A percentile compares a stretch with the other conserved stretches of the same genome.
Conservation (phyloP, 2,113 vertebrate genomes). For the Gymnogyps californianus region DNA sequence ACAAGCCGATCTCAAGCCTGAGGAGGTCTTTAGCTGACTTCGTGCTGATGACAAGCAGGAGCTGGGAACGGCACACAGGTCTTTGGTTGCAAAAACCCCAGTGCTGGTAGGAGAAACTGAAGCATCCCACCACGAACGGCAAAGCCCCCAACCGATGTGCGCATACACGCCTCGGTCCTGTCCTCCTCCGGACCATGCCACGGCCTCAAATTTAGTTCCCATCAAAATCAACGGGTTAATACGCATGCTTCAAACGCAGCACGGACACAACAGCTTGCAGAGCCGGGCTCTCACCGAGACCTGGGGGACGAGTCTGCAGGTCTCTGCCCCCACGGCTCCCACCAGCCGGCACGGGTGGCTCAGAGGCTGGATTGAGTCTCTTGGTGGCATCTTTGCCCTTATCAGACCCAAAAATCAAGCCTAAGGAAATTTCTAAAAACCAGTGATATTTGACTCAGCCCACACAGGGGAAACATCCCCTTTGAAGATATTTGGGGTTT, state of each 20-base stretch:
- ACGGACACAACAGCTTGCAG: neutral
- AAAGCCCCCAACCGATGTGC: accelerated
- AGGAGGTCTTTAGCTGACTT: neutral
- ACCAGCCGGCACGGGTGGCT: accelerated
- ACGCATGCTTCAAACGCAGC: accelerated
- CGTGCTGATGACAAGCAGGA: neutral
- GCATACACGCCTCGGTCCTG: accelerated
- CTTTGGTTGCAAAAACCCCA: neutral
- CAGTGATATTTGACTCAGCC: conserved; percentile 63
- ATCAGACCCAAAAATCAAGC: conserved; percentile 36
- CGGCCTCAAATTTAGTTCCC: neutral
- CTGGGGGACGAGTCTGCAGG: neutral
- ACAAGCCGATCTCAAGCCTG: neutral
- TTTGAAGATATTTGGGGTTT: conserved; percentile 65
- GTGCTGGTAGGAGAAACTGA: neutral
- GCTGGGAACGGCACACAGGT: accelerated
- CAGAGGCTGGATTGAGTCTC: neutral
- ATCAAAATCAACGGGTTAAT: neutral
- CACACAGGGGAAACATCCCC: conserved; percentile 44
- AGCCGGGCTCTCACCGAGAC: accelerated
- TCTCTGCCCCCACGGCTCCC: neutral
- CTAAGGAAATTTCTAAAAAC: conserved; percentile 62
- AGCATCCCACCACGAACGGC: neutral
- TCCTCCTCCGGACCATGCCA: accelerated
- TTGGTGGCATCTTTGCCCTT: neutral